These are phyloP conservation scores for Sinocyclocheilus anshuiensis DNA, from an alignment of 2,113 vertebrate species.

Conservation along the genomic window DNA sequence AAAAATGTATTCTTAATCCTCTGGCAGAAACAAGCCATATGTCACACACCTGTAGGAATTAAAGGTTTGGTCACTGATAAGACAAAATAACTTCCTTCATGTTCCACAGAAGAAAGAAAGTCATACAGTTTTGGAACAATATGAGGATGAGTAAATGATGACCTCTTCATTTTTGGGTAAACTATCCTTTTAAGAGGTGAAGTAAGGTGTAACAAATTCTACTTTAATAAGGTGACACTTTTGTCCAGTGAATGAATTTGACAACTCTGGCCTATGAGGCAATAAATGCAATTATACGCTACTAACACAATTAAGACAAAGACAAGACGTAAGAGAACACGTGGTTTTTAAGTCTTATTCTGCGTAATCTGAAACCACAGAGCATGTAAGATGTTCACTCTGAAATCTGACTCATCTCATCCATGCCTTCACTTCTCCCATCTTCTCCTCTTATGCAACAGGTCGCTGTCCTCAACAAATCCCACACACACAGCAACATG, in stretches of 20 bases:
- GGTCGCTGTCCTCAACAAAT: neutral
- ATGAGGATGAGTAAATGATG: neutral
- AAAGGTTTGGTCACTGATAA: neutral
- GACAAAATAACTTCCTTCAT: no score
- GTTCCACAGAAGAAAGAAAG: no score
- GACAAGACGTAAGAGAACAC: neutral
- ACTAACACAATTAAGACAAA: no score
- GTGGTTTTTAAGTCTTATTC: neutral
- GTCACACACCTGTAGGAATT: no score
- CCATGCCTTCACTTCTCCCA: no score
- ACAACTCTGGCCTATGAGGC: no score
- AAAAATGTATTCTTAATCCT: no score
- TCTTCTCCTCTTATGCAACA: neutral
- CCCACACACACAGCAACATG: neutral
- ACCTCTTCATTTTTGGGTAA: neutral
- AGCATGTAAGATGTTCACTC: neutral
- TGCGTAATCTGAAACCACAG: neutral
- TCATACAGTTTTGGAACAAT: neutral
- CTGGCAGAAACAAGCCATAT: no score
- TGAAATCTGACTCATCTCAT: neutral
- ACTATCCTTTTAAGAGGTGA: neutral
- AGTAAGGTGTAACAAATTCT: neutral
- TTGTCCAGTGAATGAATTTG: no score
- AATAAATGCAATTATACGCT: no score
- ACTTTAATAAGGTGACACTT: no score